Conservation (phyloP, 1,140 invertebrate genomes). For the Drosophila kepulauana region DNA sequence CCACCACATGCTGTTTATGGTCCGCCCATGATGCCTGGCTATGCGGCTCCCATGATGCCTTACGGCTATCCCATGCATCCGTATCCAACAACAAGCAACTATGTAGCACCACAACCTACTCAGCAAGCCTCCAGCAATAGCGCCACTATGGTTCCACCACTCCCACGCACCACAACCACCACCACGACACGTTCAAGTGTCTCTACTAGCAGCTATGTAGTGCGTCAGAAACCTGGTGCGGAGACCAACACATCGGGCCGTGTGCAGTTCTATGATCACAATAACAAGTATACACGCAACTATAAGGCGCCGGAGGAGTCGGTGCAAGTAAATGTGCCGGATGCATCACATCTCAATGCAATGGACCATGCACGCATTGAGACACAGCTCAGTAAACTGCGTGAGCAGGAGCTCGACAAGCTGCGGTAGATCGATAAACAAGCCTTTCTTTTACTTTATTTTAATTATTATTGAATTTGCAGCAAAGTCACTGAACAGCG, state of each 20-base stretch:
- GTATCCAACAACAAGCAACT: slow-evolving; percentile 2
- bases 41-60: slow-evolving; percentile 39
- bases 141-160: not conserved
- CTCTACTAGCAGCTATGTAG: slow-evolving; percentile 26
- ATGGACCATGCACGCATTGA: slow-evolving; percentile 75
- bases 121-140: not conserved
- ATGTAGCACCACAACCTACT: not conserved
- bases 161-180: slow-evolving; percentile 11
- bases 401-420: slow-evolving; percentile 61
- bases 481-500: slow-evolving; percentile 65
- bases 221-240: slow-evolving; percentile 20
- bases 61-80: slow-evolving; percentile 23
- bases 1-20: slow-evolving; percentile 26
- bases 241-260: slow-evolving; percentile 12
- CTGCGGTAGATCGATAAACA: slow-evolving; percentile 38
- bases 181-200: slow-evolving; percentile 22
- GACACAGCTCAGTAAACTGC: slow-evolving; percentile 43
- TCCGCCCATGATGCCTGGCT: slow-evolving; percentile 27
- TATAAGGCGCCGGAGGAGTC: slow-evolving; percentile 56
- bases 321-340: slow-evolving; percentile 49
- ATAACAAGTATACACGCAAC: slow-evolving; percentile 69
- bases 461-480: slow-evolving; percentile 5
- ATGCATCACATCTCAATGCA: slow-evolving; percentile 54
- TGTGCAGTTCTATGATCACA: slow-evolving; percentile 80
- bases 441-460: not conserved